phyloP scores from a whole-genome alignment of 1,140 invertebrate species.

The Sminthurinus signatus region DNA sequence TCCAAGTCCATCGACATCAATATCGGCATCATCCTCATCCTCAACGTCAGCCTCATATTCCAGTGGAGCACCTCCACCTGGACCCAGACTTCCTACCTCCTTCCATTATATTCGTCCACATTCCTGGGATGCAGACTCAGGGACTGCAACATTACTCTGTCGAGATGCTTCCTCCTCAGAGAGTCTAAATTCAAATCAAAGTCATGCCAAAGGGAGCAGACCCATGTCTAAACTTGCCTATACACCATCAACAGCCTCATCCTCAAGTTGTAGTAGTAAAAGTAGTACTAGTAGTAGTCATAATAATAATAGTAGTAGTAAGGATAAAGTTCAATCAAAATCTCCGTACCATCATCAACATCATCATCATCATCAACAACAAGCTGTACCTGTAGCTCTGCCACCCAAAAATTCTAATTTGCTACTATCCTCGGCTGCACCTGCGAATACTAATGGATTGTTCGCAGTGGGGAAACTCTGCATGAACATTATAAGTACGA shows the following conservation, averaged over 20 bases:
- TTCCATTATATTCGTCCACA: constrained; percentile 16
- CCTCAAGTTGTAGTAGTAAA: not conserved
- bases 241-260: not conserved
- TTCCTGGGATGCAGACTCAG: constrained; percentile 31
- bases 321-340: not conserved
- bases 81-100: constrained; percentile 14
- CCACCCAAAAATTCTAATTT: not conserved
- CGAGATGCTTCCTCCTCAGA: not conserved
- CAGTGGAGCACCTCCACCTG: constrained; percentile 21
- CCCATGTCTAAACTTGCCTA: not conserved
- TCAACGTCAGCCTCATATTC: not conserved
- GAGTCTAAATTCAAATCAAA: too few relatives aligned
- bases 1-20: not conserved
- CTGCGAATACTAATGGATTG: constrained; percentile 7
- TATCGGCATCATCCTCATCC: not conserved
- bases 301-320: not conserved
- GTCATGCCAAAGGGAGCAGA: too few relatives aligned
- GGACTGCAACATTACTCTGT: constrained; percentile 12
- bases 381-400: too few relatives aligned
- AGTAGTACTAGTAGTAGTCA: not conserved
- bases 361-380: too few relatives aligned
- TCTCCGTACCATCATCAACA: not conserved
- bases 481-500: constrained; percentile 19
- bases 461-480: constrained; percentile 17
- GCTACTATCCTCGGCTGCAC: not conserved